Conservation (phyloP, 35 echinoderm and acorn worm species). For the Apostichopus californicus region DNA sequence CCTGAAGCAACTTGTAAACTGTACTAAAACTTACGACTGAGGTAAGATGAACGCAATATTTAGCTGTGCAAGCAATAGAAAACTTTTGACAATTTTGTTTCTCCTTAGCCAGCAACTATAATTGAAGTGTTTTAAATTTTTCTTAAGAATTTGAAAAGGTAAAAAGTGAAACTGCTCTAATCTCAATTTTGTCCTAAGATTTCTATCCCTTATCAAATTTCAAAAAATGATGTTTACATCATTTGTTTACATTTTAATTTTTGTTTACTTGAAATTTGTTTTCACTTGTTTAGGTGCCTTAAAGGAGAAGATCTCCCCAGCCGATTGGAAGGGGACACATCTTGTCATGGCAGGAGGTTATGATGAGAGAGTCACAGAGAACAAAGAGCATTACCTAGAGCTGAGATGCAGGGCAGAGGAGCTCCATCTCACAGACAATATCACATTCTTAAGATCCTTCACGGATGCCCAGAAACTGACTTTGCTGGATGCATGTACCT, state of each 20-base stretch:
- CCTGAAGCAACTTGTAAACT: too few species aligned
- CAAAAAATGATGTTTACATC: too few species aligned
- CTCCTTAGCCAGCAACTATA: too few species aligned
- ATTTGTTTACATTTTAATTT: too few species aligned
- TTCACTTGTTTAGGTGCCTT: conserved; percentile 59
- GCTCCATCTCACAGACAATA: conserved; percentile 59
- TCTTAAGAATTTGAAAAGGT: too few species aligned
- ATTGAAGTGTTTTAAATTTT: not conserved
- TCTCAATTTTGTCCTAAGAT: too few species aligned
- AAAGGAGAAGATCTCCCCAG: conserved; percentile 51
- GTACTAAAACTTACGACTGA: too few species aligned
- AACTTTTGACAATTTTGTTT: too few species aligned
- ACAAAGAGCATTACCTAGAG: conserved; percentile 94
- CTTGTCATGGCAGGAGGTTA: conserved; percentile 98
- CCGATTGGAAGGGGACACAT: conserved; percentile 73
- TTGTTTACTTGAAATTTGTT: not conserved
- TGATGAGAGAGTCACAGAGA: conserved; percentile 88
- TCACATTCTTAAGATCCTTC: conserved; percentile 92
- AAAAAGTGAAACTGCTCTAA: too few species aligned
- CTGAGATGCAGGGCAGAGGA: conserved; percentile 61
- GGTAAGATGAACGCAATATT: too few species aligned
- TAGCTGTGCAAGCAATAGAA: too few species aligned
- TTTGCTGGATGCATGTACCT: conserved; percentile 79
- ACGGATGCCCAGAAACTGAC: conserved; percentile 84
- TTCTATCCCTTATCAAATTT: too few species aligned